Evolutionary conservation across 2,888 invertebrate genomes (phyloP).

Genomic region (Cephonodes hylas): DNA sequence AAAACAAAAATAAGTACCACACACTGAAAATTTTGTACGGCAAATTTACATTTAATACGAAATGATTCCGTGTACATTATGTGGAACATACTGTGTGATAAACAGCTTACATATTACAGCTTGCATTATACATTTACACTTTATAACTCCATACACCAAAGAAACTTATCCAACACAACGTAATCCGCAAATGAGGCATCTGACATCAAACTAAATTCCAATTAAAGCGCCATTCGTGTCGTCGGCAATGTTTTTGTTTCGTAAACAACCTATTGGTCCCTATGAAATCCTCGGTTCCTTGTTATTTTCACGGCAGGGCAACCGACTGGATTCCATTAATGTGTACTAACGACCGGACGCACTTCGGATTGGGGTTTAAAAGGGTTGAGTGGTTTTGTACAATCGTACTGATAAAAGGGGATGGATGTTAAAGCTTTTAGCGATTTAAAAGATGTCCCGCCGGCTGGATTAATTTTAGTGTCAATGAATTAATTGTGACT

Average conservation of each 20-base stretch:
- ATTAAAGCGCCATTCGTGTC: slow-evolving; percentile 10
- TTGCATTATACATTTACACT: too few relatives aligned
- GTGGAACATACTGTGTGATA: too few relatives aligned
- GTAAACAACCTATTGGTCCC: slow-evolving; percentile 16
- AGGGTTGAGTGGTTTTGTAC: slow-evolving; percentile 81
- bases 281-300: slow-evolving; percentile 40
- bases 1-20: too few relatives aligned
- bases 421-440: slow-evolving; percentile 74
- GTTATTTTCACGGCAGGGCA: slow-evolving; percentile 76
- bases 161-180: not conserved
- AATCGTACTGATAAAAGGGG: slow-evolving; percentile 77
- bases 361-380: slow-evolving; percentile 78
- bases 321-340: slow-evolving; percentile 77
- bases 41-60: too few relatives aligned
- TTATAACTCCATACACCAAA: not conserved
- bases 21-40: too few relatives aligned
- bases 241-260: slow-evolving; percentile 11
- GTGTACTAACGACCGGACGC: slow-evolving; percentile 79
- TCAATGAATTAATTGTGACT: slow-evolving; percentile 49
- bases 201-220: slow-evolving; percentile 2
- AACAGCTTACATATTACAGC: too few relatives aligned
- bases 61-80: too few relatives aligned
- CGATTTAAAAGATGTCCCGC: slow-evolving; percentile 74
- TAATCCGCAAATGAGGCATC: not conserved
- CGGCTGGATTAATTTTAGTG: slow-evolving; percentile 51